Percentiles rank a stretch among this genome's conserved stretches.
Conservation (phyloP, 2,888 invertebrate species). For the Anodontia alba region DNA sequence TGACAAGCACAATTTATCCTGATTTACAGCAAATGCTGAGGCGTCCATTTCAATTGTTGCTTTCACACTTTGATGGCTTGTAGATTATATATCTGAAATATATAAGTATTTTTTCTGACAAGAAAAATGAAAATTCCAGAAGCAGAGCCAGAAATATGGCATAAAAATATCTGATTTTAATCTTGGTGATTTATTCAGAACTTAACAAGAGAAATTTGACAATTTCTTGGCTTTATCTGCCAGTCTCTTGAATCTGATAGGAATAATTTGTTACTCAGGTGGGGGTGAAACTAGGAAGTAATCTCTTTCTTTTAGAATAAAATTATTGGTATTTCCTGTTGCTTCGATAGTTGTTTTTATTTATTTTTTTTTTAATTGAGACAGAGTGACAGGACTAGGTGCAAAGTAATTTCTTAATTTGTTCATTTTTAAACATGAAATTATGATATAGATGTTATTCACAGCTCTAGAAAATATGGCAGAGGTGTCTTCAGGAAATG, state of each 20-base stretch:
- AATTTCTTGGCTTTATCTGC: conserved; percentile 22
- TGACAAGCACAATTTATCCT: conserved; percentile 54
- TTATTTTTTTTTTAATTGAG: too few species aligned
- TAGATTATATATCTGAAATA: not conserved
- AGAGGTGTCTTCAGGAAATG: too few species aligned
- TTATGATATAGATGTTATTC: too few species aligned
- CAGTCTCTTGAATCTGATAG: conserved; percentile 19
- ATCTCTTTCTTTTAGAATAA: too few species aligned
- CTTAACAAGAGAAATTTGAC: conserved; percentile 26
- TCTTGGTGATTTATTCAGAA: conserved; percentile 14
- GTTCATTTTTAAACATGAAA: too few species aligned
- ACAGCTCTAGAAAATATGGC: too few species aligned
- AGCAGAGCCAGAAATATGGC: conserved; percentile 9
- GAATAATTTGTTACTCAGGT: conserved; percentile 16
- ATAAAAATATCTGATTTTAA: conserved; percentile 21
- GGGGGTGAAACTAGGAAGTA: not conserved
- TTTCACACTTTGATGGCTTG: not conserved
- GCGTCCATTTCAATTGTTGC: conserved; percentile 13
- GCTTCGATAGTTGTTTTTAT: too few species aligned
- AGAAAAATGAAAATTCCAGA: conserved; percentile 17
- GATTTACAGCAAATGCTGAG: conserved; percentile 40
- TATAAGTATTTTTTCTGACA: conserved; percentile 4
- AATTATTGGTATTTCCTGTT: too few species aligned
- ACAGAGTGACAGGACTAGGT: too few species aligned
- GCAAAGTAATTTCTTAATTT: too few species aligned